These are phyloP conservation scores for Micromys minutus DNA, from an alignment of 2,113 vertebrate genomes.

Conservation along the genomic window DNA sequence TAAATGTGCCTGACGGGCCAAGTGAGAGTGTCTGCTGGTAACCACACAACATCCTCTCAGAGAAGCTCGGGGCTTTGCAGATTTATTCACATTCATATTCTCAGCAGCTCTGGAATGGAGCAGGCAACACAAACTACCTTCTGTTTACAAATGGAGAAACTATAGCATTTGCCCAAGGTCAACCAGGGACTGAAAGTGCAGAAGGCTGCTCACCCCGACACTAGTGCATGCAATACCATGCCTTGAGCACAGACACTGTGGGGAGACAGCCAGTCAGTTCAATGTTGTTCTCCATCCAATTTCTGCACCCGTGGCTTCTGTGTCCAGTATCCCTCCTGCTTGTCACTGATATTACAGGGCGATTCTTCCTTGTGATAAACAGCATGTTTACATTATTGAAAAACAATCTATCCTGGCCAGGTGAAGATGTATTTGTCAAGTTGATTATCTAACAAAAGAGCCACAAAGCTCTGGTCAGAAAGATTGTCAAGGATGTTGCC, in stretches of 20 bases:
- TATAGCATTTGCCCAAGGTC: background rate
- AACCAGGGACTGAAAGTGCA: background rate
- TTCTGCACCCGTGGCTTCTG: background rate
- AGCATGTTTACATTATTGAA: background rate
- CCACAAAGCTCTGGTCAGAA: background rate
- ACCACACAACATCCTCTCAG: background rate
- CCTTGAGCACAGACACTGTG: background rate
- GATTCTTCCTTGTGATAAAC: background rate
- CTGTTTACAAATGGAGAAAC: background rate
- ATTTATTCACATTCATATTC: slow-evolving; percentile 19
- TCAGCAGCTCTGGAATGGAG: slow-evolving; percentile 17
- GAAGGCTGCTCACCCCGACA: background rate
- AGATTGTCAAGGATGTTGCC: background rate
- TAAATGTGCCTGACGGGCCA: background rate
- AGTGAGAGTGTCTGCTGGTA: slow-evolving; percentile 31
- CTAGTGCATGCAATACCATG: background rate
- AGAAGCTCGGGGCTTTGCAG: background rate
- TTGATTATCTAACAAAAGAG: background rate
- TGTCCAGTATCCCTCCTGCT: background rate
- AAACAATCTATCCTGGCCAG: background rate
- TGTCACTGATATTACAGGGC: background rate
- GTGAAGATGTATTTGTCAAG: background rate
- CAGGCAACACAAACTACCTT: slow-evolving; percentile 13
- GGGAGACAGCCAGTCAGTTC: background rate
- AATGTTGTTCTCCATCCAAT: background rate